Conservation (phyloP, 2,113 vertebrate genomes). For the Bagarius yarrelli region DNA sequence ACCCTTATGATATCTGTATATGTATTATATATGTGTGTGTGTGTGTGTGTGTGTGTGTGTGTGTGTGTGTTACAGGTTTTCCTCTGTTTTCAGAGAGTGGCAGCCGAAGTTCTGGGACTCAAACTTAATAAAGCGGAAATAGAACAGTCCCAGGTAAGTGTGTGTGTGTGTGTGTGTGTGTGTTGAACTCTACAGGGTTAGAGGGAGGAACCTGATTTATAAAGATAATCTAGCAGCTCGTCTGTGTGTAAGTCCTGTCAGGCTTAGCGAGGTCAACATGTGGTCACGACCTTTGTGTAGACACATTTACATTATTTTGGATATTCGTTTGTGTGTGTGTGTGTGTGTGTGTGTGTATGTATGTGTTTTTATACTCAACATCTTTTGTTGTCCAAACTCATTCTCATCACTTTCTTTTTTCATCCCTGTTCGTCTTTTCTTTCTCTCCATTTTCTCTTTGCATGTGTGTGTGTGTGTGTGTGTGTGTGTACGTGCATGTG, state of each 20-base stretch:
- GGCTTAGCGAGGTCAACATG: constrained; percentile 64
- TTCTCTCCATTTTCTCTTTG: constrained; percentile 48
- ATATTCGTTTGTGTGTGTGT: constrained; percentile 59
- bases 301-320: constrained; percentile 71
- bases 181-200: not conserved
- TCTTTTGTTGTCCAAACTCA: not conserved
- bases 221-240: constrained; percentile 23
- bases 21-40: constrained; percentile 15
- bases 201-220: constrained; percentile 18
- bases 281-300: constrained; percentile 68
- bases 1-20: not conserved
- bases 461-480: constrained; percentile 27
- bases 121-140: constrained; percentile 98
- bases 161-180: not conserved
- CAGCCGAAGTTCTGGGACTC: constrained; percentile 94
- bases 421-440: constrained; percentile 32
- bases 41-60: not conserved
- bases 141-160: constrained; percentile 95
- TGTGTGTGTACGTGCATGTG: constrained; percentile 8
- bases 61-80: constrained; percentile 80
- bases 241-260: constrained; percentile 61
- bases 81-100: constrained; percentile 95
- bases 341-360: constrained; percentile 54
- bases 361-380: not conserved
- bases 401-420: constrained; percentile 20